A percentile compares a stretch with the other conserved stretches of the same genome.
phyloP scores from a whole-genome alignment of 2,797 vertebrate species.

The Sorex maritimensis region DNA sequence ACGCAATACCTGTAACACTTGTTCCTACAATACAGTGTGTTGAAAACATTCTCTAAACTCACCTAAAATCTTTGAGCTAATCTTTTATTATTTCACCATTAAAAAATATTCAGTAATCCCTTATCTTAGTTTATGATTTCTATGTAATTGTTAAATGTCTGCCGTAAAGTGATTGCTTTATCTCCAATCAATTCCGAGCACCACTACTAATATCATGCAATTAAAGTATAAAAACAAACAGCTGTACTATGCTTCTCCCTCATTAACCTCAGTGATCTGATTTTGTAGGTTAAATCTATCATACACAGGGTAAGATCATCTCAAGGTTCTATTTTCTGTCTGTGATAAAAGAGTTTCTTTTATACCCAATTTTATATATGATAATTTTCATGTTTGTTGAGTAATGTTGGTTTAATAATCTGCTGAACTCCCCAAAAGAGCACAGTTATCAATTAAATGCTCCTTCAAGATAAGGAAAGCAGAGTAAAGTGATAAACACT shows the following conservation, averaged over 20 bases:
- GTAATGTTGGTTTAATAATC: neutral
- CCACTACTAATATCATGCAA: neutral
- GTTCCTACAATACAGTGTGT: neutral
- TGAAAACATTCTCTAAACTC: neutral
- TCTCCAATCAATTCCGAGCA: slow-evolving; percentile 4
- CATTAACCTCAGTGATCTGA: neutral
- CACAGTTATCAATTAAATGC: neutral
- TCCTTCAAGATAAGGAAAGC: slow-evolving; percentile 8
- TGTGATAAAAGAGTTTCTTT: neutral
- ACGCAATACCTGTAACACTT: neutral
- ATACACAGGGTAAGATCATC: neutral
- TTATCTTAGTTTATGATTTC: neutral
- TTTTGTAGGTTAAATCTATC: neutral
- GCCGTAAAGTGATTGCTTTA: slow-evolving; percentile 21
- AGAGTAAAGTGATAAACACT: neutral
- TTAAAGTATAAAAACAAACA: slow-evolving; percentile 37
- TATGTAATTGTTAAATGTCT: neutral
- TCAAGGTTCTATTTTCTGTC: neutral
- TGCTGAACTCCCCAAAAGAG: neutral
- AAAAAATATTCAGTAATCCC: neutral
- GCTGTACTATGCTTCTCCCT: neutral
- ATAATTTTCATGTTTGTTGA: too few species aligned
- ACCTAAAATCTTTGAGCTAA: neutral
- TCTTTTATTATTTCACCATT: neutral
- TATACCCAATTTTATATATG: neutral